Evolutionary conservation across 2,113 vertebrate genomes (phyloP), one percentile per base, ranked within the genome.

Genomic region (Isichthys henryi): DNA sequence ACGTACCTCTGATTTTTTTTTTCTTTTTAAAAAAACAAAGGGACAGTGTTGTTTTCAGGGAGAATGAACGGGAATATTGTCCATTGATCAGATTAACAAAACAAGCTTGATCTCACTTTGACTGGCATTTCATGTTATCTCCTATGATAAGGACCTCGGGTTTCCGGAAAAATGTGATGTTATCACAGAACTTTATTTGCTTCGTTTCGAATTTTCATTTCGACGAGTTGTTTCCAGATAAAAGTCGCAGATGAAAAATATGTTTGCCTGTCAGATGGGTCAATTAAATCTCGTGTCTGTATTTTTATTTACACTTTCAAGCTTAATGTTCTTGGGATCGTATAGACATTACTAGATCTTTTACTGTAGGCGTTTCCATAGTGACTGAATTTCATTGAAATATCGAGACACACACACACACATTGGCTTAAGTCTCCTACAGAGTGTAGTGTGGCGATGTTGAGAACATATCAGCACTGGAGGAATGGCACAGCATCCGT

Each of bases 361-460:
- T 86, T 86, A 50, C 45, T 48, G 48, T n/a, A 86, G 23, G 83
- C 46, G 48, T 86, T 86, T 86, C 83, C 83, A 86, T 86, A 86
- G n/a, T 31, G 48, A 86, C 83, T 50, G 83, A n/a, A 86, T 27
- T 27, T 49, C 8, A 49, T 49, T 86, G 83, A 49, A 48, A 15
- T n/a, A 5, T 49, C 50, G 83, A 49, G 23, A 48, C 2, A 85
- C 31, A 77, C 13, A 35, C 82, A 84, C 82, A 46, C 80, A 27
- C 45, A 49, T 27, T 31, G 19, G 45, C 46, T 27, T 85, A 10
- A 50, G 45, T 86, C 48, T 27, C 23, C 48, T 86, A 27, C 46
- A 11, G 13, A 27, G 45, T 49, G 10, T 49, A 49, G 23, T 85
- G 46, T 50, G 21, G 46, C 8, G 23, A 43, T 39, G 35, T 43